Evolutionary conservation across 2,797 vertebrate species (phyloP), one percentile per base, ranked within the genome.

Genomic region (Glossophaga mutica): DNA sequence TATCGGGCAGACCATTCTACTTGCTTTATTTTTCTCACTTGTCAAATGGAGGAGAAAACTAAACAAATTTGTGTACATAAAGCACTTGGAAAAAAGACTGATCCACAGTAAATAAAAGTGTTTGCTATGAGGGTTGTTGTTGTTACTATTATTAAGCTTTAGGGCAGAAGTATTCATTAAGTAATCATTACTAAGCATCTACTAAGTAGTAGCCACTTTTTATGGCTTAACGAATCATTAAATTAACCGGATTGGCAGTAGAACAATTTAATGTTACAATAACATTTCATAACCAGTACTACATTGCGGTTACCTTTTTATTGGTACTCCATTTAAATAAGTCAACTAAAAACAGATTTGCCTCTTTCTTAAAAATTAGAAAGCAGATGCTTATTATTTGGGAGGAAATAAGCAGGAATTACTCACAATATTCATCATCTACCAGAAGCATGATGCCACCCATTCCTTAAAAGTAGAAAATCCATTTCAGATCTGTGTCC

Each of bases 261-360:
- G 84, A 95, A 90, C 48, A 90, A 86, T 57, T 70, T 88, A 78
- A 57, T 57, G 15, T 79, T 93, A 74, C 44, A 78, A 71, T 85
- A 81, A n/a, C 48, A 62, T 84, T 90, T 90, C 29, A 76, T 74
- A 96, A 92, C 87, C n/a, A 86, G 68, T 68, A 83, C 67, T 48
- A 55, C 6, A 73, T 39, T 92, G 78, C 0, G 12, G 89, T 87
- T 96, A 96, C 85, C 39, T 73, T 95, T 94, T 92, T 81, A 71
- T 95, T 88, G 92, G 42, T 74, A 18, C 32, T 94, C 18, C 22
- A 46, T 87, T 94, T 78, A 83, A 91, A 68, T 70, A 93, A 76
- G 37, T 74, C 74, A 95, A 77, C 83, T 88, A 29, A 87, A 97
- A 94, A 34, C 91, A 96, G 57, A 95, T 92, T 92, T 92, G 16